These are phyloP conservation scores for Gallinago nigripennis DNA, from an alignment of 2,797 vertebrate genomes.

Conservation along the genomic window DNA sequence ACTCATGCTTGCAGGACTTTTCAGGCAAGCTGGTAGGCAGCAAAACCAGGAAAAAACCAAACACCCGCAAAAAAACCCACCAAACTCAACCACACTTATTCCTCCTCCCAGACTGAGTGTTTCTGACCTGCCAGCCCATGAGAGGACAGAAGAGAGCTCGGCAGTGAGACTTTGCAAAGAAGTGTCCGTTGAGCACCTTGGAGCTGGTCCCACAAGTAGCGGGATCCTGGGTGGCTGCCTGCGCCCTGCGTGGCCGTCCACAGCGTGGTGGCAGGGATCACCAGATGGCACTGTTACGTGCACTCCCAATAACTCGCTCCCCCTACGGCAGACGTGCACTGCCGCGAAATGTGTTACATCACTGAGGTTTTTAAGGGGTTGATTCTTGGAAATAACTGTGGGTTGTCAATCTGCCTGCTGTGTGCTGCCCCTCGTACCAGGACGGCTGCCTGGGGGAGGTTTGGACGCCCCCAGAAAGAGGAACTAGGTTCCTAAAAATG, in stretches of 20 bases:
- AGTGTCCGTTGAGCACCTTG: background rate
- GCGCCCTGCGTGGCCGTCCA: fast-evolving
- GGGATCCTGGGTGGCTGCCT: background rate
- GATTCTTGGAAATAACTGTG: background rate
- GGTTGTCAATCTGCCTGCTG: background rate
- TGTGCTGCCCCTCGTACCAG: background rate
- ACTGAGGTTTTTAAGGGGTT: background rate
- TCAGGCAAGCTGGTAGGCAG: background rate
- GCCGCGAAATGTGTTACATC: fast-evolving
- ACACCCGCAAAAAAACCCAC: no score
- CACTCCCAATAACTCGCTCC: fast-evolving
- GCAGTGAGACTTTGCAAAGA: background rate
- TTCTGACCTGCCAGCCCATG: background rate
- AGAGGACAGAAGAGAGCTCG: background rate
- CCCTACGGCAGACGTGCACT: fast-evolving
- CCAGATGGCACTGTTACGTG: conserved; percentile 15
- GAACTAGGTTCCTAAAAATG: background rate
- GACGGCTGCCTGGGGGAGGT: background rate
- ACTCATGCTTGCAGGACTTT: background rate
- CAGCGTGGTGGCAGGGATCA: background rate
- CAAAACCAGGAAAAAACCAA: background rate
- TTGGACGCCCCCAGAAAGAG: background rate
- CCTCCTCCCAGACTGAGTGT: background rate
- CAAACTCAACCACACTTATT: background rate
- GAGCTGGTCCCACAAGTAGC: fast-evolving